phyloP scores from a whole-genome alignment of 2,888 invertebrate genomes.

The Drosophila formosana region DNA sequence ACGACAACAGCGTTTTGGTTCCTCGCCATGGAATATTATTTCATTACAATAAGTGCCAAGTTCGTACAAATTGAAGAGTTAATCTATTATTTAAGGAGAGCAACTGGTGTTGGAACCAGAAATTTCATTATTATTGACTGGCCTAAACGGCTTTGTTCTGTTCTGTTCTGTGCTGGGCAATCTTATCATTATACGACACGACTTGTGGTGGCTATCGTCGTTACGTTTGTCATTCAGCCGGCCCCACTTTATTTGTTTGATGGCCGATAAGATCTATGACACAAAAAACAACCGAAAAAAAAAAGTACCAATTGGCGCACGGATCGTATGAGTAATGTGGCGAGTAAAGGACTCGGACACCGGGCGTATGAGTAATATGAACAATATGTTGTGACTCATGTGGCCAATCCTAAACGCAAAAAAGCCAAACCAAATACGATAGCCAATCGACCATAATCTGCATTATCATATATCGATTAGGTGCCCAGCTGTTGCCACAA shows the following conservation, averaged over 20 bases:
- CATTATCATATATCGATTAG: constrained; percentile 15
- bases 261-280: constrained; percentile 36
- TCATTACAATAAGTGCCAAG: no score
- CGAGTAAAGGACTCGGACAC: constrained; percentile 25
- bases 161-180: constrained; percentile 15
- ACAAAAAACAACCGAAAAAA: not conserved
- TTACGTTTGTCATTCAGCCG: constrained; percentile 27
- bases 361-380: constrained; percentile 23
- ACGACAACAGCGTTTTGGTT: constrained; percentile 4
- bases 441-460: constrained; percentile 18
- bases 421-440: not conserved
- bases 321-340: constrained; percentile 52
- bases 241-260: constrained; percentile 31
- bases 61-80: no score
- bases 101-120: constrained; percentile 15
- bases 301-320: not conserved
- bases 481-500: constrained; percentile 17
- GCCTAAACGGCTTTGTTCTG: not conserved
- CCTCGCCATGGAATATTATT: not conserved
- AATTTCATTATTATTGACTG: not conserved
- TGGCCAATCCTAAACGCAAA: not conserved
- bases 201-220: not conserved
- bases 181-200: constrained; percentile 39
- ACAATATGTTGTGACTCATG: constrained; percentile 13
- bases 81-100: no score